Evolutionary conservation across 2,113 vertebrate genomes (phyloP).

Genomic region (Rhegmatorhina hoffmannsi): DNA sequence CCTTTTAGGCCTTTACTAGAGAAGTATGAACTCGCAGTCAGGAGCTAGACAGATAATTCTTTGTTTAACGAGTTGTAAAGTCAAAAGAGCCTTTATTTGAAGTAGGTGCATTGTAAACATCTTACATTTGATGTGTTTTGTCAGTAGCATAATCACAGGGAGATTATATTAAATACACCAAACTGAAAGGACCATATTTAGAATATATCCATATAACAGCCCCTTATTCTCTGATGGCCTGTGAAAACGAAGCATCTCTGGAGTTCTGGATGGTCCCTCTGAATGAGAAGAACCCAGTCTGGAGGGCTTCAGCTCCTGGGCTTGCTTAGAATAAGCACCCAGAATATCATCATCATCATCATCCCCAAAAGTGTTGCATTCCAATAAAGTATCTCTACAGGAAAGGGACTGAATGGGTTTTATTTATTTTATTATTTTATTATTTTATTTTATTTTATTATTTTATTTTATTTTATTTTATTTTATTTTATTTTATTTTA

Average conservation of each 20-base stretch:
- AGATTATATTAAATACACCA: neutral
- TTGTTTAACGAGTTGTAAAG: neutral
- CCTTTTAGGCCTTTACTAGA: neutral
- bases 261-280: neutral
- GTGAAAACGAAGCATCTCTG: neutral
- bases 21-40: neutral
- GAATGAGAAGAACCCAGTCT: neutral
- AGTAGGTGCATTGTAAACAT: neutral
- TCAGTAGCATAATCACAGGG: neutral
- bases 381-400: neutral
- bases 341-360: neutral
- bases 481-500: too few relatives aligned
- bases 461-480: neutral
- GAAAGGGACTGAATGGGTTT: neutral
- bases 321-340: neutral
- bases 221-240: neutral
- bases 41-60: neutral
- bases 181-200: neutral
- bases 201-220: neutral
- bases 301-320: neutral
- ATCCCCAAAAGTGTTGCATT: neutral
- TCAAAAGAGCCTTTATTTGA: neutral
- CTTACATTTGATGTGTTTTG: neutral
- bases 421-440: neutral
- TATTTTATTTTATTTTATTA: neutral